Evolutionary conservation across 23 tunicate genomes (phyloP), one percentile per base, ranked within the genome.

Genomic region (Oikopleura albicans): DNA sequence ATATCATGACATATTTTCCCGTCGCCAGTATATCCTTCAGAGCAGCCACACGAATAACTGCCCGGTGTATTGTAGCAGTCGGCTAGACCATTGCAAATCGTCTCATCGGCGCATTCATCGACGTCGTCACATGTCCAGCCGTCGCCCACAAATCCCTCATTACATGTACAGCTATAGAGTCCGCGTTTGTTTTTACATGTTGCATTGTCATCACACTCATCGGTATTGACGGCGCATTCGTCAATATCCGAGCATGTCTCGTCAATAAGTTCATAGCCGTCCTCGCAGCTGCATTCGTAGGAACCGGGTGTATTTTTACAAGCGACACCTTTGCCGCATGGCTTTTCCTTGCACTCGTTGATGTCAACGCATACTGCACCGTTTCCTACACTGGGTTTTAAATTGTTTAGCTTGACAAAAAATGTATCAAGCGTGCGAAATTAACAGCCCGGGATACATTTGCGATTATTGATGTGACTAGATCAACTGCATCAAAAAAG

Each of bases 11-110:
- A 49, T 49, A 22, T 49, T 8, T 12, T 8, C 22, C 22, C 63
- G 22, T 49, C 63, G 22, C 63, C 63, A 8, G 12, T 49, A 22
- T 49, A 49, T 49, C 63, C 63, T 8, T 75, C 75, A 39, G 86
- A 76, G 84, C 97, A 91, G 66, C 39, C 40, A 59, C 97, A 91
- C 27, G 71, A 37, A 84, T 41, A 88, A 84, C 87, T 86, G 39
- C 91, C 90, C 1, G 40, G 87, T 1, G 89, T 76, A 84, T 91
- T 91, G 75, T 4, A 37, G 39, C 97, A 91, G 1, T 57, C 63
- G 66, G 87, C 87, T 66, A 90, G 88, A 39, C 41, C 41, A 1
- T 40, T 39, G 2, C 49, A 22, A 8, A 39, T 29, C 40, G 39
- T 59, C 4, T 16, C 1, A 22, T 49, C 22, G 22, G 22, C 16